phyloP scores from a whole-genome alignment of 2,113 vertebrate genomes.

The Rhinolophus sinicus region DNA sequence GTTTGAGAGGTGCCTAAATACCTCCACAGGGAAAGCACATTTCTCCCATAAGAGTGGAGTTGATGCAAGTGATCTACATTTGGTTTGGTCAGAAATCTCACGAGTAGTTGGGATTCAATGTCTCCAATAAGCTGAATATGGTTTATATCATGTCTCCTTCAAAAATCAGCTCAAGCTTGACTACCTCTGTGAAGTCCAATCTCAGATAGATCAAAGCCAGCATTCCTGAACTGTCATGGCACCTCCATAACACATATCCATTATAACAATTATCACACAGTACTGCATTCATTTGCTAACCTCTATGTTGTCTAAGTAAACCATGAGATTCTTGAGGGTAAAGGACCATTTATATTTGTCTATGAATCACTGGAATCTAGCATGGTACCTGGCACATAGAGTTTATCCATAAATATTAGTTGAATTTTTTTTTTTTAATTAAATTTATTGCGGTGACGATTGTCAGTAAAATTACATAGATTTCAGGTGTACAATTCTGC shows the following conservation, averaged over 20 bases:
- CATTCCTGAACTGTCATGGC: background rate
- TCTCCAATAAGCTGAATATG: background rate
- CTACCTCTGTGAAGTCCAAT: background rate
- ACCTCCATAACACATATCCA: background rate
- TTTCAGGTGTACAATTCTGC: too few relatives aligned
- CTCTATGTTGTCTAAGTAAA: background rate
- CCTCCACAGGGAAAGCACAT: background rate
- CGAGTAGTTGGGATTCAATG: background rate
- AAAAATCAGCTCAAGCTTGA: background rate
- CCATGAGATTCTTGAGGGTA: background rate
- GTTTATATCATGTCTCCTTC: background rate
- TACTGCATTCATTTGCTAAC: background rate
- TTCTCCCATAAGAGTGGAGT: background rate
- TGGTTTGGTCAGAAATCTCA: background rate
- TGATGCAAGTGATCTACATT: background rate
- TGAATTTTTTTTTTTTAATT: too few relatives aligned
- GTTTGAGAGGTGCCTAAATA: background rate
- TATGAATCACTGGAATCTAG: background rate
- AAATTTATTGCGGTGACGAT: too few relatives aligned
- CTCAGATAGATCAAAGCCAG: background rate
- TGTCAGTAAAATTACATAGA: too few relatives aligned
- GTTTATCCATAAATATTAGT: background rate
- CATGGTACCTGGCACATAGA: background rate
- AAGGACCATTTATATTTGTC: background rate
- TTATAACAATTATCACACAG: background rate